phyloP scores from a whole-genome alignment of 2,113 vertebrate species.

The Fukomys damarensis region DNA sequence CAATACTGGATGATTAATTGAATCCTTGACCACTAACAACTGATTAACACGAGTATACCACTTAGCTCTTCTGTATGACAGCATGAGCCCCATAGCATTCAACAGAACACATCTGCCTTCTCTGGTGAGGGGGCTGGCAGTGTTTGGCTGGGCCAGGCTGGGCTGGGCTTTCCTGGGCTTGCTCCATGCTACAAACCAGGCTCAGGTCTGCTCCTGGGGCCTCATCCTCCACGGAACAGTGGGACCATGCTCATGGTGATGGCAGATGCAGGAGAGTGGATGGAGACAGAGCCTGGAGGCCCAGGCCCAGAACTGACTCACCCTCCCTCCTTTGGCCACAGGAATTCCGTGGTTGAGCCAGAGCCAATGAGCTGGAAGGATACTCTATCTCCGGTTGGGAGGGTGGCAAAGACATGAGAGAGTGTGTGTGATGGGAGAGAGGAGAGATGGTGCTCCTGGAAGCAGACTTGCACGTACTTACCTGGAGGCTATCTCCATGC shows the following conservation, averaged over 20 bases:
- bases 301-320: not conserved
- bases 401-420: accelerated
- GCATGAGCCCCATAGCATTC: not conserved
- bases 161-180: not conserved
- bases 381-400: not conserved
- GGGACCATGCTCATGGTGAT: accelerated
- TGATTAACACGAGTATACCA: not conserved
- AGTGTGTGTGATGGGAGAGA: not conserved
- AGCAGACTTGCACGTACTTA: not conserved
- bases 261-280: not conserved
- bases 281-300: too few relatives aligned
- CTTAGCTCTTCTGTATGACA: not conserved
- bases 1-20: not conserved
- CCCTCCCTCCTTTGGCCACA: not conserved
- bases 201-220: not conserved
- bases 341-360: not conserved
- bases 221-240: not conserved
- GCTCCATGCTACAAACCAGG: not conserved
- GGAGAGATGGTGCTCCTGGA: too few relatives aligned
- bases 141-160: not conserved
- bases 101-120: not conserved
- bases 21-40: not conserved
- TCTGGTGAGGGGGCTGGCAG: not conserved
- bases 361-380: not conserved
- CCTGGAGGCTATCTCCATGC: not conserved